Percentiles rank a stretch among this genome's conserved stretches.
phyloP scores from a whole-genome alignment of 1,140 invertebrate genomes.

The Macrotrachela quadricornifera region DNA sequence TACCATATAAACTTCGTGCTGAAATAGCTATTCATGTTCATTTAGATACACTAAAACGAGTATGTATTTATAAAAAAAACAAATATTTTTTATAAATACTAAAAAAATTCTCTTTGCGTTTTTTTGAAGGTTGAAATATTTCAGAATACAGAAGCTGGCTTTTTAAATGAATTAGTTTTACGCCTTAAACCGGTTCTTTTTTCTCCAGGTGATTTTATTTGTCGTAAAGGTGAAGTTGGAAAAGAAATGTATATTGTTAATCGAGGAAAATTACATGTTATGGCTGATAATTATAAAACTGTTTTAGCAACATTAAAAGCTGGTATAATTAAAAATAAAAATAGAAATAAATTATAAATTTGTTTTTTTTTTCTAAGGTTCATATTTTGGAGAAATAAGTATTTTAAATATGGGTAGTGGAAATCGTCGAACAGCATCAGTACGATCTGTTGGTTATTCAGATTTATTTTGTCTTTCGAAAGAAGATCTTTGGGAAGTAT shows the following conservation, averaged over 20 bases:
- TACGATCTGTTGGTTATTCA: constrained; percentile 88
- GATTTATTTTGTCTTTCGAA: constrained; percentile 94
- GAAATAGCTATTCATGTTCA: constrained; percentile 98
- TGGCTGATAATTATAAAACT: constrained; percentile 84
- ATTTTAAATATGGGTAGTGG: constrained; percentile 93
- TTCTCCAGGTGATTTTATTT: constrained; percentile 93
- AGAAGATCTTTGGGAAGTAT: constrained; percentile 97
- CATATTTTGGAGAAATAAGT: constrained; percentile 98
- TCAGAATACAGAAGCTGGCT: constrained; percentile 93
- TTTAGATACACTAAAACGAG: constrained; percentile 76
- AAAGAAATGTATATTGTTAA: constrained; percentile 99
- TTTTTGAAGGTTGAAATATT: constrained; percentile 92
- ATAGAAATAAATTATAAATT: too few relatives aligned
- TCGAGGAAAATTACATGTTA: constrained; percentile 76
- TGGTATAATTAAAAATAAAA: not conserved
- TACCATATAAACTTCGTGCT: constrained; percentile 74
- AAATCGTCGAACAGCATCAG: constrained; percentile 26
- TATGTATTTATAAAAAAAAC: too few relatives aligned
- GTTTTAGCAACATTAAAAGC: constrained; percentile 84
- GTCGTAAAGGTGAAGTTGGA: constrained; percentile 88
- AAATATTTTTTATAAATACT: too few relatives aligned
- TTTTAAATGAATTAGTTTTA: constrained; percentile 84
- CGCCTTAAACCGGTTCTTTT: constrained; percentile 78
- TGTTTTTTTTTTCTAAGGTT: constrained; percentile 37
- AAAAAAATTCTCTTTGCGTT: too few relatives aligned